Base-by-base conservation (phyloP, 2,888 invertebrate genomes). In the Herminia tarsipennalis region DNA sequence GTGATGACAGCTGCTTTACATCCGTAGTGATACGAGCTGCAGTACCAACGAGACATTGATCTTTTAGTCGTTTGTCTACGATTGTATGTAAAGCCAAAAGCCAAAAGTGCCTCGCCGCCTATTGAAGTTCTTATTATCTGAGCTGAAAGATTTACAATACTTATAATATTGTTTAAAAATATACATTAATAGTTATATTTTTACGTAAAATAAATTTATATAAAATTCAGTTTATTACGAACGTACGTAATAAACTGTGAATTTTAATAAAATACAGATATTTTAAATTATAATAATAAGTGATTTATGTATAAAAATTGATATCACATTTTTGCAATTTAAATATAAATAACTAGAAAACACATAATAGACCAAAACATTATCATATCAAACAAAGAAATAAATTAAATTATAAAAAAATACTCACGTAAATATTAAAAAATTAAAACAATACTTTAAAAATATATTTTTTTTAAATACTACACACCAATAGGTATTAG, bases 1-100 rank as follows among this genome's bases (percentile, higher is more conserved):
- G 54, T 54, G 34, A 65, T 47, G 4, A 83, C 41, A 6, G 59
- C 53, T 1, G 80, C 82, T 2, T 66, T 72, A 34, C 85, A 84
- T 1, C 76, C 76, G 1, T 10, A 27, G 9, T 45, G 40, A 17
- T 59, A 65, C 8, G 49, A 54, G 2, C 53, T 45, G 34, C 75
- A 75, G 2, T 55, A 51, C 74, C 72, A 74, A 0, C 73, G 50
- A 16, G 27, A 59, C 3, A 32, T 54, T 0, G 24, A 25, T 4
- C 50, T 12, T 22, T 17, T 41, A 1, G 45, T 35, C 4, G n/a
- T 3, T 5, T 39, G 48, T 20, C 30, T 40, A 4, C 65, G 39
- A 16, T 63, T 60, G 36, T 57, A 60, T 1, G 35, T 41, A 8
- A 50, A 25, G 0, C 63, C 63, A 9, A 12, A 6, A 6, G 17